Conservation (phyloP, 2,113 vertebrate genomes). For the Shinisaurus crocodilurus region DNA sequence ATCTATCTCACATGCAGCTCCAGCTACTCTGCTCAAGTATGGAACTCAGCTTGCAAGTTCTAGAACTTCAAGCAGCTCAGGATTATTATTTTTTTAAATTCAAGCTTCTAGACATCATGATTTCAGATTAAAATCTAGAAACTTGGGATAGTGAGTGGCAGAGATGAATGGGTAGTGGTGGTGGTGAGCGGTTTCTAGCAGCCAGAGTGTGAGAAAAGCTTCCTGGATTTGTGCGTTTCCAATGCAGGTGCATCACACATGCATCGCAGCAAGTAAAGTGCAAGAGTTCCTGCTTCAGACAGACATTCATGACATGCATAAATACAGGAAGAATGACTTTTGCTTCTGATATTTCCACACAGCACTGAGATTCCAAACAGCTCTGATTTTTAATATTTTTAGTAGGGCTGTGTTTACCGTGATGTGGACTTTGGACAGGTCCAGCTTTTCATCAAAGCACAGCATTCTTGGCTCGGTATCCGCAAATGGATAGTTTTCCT, state of each 20-base stretch:
- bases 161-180: not conserved
- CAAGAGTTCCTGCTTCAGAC: not conserved
- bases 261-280: not conserved
- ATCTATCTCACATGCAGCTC: not conserved
- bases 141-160: not conserved
- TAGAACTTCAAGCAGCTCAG: not conserved
- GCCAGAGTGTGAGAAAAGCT: not conserved
- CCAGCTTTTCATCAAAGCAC: conserved; percentile 62
- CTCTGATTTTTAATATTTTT: not conserved
- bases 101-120: not conserved
- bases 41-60: not conserved
- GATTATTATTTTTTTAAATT: not conserved
- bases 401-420: conserved; percentile 63
- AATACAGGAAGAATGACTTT: not conserved
- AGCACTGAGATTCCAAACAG: not conserved
- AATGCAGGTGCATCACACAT: not conserved
- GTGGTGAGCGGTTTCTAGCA: not conserved
- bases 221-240: too few relatives aligned
- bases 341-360: too few relatives aligned
- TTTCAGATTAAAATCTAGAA: not conserved
- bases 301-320: not conserved
- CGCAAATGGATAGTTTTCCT: conserved; percentile 70
- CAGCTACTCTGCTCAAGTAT: too few relatives aligned
- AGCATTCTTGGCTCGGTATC: conserved; percentile 45
- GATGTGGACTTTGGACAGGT: conserved; percentile 66